phyloP scores from a whole-genome alignment of 2,797 vertebrate species.

The Gymnopithys bicolor region DNA sequence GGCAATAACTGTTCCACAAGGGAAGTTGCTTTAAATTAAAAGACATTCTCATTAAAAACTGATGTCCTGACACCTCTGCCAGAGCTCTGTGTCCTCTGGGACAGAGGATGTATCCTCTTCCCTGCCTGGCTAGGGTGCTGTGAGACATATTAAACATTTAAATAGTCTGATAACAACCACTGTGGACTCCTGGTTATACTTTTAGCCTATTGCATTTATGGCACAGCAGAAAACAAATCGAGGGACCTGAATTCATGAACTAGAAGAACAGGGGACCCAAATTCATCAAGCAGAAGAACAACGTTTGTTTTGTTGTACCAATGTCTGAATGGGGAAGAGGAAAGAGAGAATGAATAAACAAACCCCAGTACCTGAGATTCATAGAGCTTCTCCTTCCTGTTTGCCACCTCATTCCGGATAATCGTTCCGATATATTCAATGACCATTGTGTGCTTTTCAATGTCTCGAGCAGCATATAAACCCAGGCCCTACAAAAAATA shows the following conservation, averaged over 20 bases:
- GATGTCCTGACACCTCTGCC: neutral
- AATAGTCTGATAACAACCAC: neutral
- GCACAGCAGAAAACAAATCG: neutral
- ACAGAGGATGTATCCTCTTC: too few species aligned
- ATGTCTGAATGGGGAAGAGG: neutral
- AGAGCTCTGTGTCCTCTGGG: neutral
- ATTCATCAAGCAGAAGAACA: neutral
- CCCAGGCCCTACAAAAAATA: slow-evolving; percentile 87
- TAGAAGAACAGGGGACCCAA: neutral
- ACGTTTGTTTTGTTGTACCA: neutral
- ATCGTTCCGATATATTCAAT: slow-evolving; percentile 98
- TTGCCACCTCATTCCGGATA: slow-evolving; percentile 95
- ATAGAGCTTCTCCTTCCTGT: slow-evolving; percentile 92
- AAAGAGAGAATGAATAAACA: neutral
- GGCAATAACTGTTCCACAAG: neutral
- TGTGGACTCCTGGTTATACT: neutral
- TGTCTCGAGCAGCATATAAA: slow-evolving; percentile 94
- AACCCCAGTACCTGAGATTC: slow-evolving; percentile 85
- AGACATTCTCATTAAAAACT: neutral
- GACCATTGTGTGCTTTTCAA: slow-evolving; percentile 99
- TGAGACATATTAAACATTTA: neutral
- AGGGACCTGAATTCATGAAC: neutral
- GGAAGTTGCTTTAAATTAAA: neutral
- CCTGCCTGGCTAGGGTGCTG: neutral
- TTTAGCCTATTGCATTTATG: neutral